A percentile compares a stretch with the other conserved stretches of the same genome.
Conservation (phyloP, 2,888 invertebrate genomes). For the Physocephala rufipes region DNA sequence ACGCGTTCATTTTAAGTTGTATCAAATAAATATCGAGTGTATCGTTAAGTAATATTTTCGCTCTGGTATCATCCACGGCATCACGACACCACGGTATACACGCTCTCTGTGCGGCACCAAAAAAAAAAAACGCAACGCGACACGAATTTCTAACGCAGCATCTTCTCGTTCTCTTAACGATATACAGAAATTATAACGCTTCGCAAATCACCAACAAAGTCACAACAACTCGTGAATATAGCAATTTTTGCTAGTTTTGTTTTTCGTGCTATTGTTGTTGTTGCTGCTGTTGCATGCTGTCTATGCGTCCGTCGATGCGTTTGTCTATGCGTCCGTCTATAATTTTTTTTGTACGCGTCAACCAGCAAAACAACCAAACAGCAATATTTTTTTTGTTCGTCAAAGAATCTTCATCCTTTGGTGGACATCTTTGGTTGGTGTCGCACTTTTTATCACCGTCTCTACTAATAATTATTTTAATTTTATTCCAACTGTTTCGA, state of each 20-base stretch:
- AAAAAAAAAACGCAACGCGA: neutral
- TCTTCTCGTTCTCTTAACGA: slow-evolving; percentile 15
- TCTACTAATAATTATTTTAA: slow-evolving; percentile 54
- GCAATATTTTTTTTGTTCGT: no score
- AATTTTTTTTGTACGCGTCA: slow-evolving; percentile 20
- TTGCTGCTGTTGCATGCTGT: slow-evolving; percentile 2
- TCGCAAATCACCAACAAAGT: no score
- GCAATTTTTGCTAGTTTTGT: neutral
- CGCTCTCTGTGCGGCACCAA: neutral
- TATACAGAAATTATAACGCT: neutral
- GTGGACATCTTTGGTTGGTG: slow-evolving; percentile 27
- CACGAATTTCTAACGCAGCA: slow-evolving; percentile 40
- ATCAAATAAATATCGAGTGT: neutral
- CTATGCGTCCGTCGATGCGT: no score
- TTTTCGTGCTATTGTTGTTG: slow-evolving; percentile 10
- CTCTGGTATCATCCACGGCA: neutral
- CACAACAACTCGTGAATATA: no score
- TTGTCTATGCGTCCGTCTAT: slow-evolving; percentile 29
- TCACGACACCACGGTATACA: neutral
- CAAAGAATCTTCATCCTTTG: slow-evolving; percentile 3
- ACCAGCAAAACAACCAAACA: slow-evolving; percentile 15
- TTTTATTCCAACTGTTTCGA: slow-evolving; percentile 47
- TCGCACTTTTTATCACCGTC: slow-evolving; percentile 8
- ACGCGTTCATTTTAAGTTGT: slow-evolving; percentile 23
- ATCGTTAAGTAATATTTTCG: no score